phyloP scores from a whole-genome alignment of 2,113 vertebrate species.

The Callionymus lyra region DNA sequence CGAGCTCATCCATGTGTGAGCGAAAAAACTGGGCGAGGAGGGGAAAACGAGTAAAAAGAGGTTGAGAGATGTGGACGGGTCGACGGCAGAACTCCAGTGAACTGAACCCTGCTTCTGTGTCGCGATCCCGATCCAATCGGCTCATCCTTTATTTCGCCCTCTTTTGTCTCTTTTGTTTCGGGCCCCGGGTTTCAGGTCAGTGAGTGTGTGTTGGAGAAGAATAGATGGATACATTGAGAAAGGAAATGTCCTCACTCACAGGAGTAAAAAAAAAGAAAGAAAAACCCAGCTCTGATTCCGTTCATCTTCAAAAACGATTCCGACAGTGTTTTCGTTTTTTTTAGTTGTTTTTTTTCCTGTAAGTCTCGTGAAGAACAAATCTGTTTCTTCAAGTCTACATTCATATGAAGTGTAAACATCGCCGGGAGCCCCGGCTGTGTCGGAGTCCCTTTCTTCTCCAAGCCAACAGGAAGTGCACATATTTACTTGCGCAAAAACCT shows the following conservation, averaged over 20 bases:
- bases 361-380: conserved; percentile 16
- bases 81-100: conserved; percentile 12
- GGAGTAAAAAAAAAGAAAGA: too few species aligned
- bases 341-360: too few species aligned
- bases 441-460: conserved; percentile 13
- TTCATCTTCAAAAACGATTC: conserved; percentile 11
- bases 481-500: too few species aligned
- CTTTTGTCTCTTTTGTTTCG: conserved; percentile 17
- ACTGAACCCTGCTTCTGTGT: conserved; percentile 4
- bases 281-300: too few species aligned
- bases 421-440: conserved; percentile 22
- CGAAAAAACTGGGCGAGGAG: not conserved
- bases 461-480: too few species aligned
- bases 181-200: conserved; percentile 28
- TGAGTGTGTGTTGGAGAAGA: conserved; percentile 9
- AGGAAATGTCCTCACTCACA: not conserved
- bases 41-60: not conserved
- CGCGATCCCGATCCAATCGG: conserved; percentile 15
- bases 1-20: conserved; percentile 7
- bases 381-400: conserved; percentile 18
- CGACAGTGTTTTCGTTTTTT: conserved; percentile 26
- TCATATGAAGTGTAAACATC: conserved; percentile 36
- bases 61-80: conserved; percentile 2
- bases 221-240: not conserved
- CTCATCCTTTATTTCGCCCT: conserved; percentile 13